These are phyloP conservation scores for Elgaria multicarinata DNA, from an alignment of 2,113 vertebrate species.

Conservation along the genomic window DNA sequence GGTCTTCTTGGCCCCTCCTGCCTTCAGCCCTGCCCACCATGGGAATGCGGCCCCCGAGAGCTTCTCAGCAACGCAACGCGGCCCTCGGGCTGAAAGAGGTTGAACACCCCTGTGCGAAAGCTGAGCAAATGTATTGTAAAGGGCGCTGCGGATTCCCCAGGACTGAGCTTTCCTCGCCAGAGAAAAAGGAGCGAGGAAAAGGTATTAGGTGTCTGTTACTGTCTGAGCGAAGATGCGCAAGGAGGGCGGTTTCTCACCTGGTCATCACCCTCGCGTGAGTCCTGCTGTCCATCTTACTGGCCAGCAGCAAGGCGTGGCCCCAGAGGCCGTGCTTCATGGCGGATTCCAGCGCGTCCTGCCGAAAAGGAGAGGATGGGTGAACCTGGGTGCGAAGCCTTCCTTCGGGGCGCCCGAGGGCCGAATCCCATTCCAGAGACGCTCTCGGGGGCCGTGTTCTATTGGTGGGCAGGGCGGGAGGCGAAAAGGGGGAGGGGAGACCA, in stretches of 20 bases:
- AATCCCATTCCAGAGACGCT: no score
- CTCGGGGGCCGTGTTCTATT: no score
- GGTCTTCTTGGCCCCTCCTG: no score
- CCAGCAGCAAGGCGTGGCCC: slow-evolving; percentile 94
- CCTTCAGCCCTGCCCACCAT: no score
- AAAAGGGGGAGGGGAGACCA: no score
- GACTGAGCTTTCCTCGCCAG: background rate
- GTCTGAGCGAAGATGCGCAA: background rate
- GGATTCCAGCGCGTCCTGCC: slow-evolving; percentile 93
- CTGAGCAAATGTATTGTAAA: background rate
- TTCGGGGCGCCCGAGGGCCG: background rate
- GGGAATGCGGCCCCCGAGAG: no score
- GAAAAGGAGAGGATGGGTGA: no score
- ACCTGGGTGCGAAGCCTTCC: background rate
- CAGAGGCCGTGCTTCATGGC: slow-evolving; percentile 97
- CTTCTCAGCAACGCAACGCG: no score
- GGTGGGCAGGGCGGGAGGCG: no score
- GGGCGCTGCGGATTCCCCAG: background rate
- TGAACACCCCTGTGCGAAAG: no score
- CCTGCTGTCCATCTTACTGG: slow-evolving; percentile 98
- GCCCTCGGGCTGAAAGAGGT: no score
- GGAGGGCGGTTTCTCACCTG: slow-evolving; percentile 76
- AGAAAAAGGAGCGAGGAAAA: no score
- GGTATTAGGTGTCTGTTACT: background rate
- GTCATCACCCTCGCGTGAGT: slow-evolving; percentile 98